These are phyloP conservation scores for Trichomycterus rosablanca DNA, from an alignment of 2,113 vertebrate genomes.

Conservation along the genomic window DNA sequence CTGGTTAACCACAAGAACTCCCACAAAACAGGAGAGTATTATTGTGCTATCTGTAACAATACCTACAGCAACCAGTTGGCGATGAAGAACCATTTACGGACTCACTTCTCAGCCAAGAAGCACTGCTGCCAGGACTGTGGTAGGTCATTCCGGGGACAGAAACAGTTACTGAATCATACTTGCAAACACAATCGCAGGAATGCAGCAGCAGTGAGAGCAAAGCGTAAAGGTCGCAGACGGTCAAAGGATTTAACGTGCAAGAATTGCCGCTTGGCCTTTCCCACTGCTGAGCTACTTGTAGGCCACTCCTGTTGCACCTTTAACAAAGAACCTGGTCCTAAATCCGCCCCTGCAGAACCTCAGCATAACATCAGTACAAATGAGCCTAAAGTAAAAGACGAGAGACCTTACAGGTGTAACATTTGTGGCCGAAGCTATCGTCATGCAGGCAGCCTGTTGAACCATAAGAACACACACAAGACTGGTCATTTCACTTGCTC, in stretches of 20 bases:
- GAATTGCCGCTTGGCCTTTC: conserved; percentile 54
- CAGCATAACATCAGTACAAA: conserved; percentile 7
- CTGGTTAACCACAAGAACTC: conserved; percentile 86
- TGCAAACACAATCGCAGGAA: conserved; percentile 59
- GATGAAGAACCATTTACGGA: conserved; percentile 83
- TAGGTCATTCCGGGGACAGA: conserved; percentile 76
- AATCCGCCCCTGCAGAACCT: conserved; percentile 14
- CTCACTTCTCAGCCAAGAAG: conserved; percentile 75
- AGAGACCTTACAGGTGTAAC: conserved; percentile 66
- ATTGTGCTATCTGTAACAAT: conserved; percentile 79
- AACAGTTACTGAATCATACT: conserved; percentile 71
- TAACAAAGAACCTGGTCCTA: background rate
- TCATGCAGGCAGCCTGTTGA: conserved; percentile 69
- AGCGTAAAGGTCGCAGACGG: conserved; percentile 41
- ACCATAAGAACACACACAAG: conserved; percentile 73
- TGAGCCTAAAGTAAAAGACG: conserved; percentile 48
- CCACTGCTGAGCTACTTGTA: conserved; percentile 50
- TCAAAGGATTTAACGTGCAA: conserved; percentile 54
- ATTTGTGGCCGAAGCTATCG: conserved; percentile 70
- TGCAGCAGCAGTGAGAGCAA: conserved; percentile 12
- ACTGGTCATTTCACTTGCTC: conserved; percentile 70
- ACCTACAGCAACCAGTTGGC: conserved; percentile 82
- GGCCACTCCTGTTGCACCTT: conserved; percentile 52
- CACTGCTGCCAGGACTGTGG: conserved; percentile 74
- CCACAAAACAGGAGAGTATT: conserved; percentile 82